Conservation (phyloP, 2,797 vertebrate genomes). For the Peromyscus nudipes region DNA sequence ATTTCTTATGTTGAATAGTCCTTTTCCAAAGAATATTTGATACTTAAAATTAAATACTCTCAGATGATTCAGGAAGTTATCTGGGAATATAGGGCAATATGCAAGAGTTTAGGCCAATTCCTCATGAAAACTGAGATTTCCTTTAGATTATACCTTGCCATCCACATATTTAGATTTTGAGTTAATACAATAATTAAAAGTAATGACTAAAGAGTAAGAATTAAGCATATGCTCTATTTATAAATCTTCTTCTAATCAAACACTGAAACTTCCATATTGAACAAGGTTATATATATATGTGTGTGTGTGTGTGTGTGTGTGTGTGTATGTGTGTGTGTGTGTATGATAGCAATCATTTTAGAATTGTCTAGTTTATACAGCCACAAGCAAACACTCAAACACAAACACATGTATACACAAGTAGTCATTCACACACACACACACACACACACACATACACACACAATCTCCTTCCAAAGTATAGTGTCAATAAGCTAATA, state of each 20-base stretch:
- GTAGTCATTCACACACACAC: neutral
- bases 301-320: too few relatives aligned
- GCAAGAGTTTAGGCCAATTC: neutral
- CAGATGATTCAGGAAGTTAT: neutral
- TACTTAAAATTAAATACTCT: neutral
- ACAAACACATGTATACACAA: neutral
- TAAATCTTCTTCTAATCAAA: neutral
- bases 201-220: neutral
- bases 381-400: neutral
- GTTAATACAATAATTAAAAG: neutral
- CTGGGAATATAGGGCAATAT: neutral
- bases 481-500: neutral
- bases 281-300: neutral
- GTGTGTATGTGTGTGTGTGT: too few relatives aligned
- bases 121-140: neutral
- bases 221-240: neutral
- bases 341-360: neutral
- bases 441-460: neutral
- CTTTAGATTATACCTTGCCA: neutral
- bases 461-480: neutral
- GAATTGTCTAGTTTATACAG: too few relatives aligned
- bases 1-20: neutral
- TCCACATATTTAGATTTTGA: neutral
- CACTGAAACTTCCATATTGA: neutral
- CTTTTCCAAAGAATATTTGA: neutral